Conservation (phyloP, 2,888 invertebrate genomes). For the Troides helena region DNA sequence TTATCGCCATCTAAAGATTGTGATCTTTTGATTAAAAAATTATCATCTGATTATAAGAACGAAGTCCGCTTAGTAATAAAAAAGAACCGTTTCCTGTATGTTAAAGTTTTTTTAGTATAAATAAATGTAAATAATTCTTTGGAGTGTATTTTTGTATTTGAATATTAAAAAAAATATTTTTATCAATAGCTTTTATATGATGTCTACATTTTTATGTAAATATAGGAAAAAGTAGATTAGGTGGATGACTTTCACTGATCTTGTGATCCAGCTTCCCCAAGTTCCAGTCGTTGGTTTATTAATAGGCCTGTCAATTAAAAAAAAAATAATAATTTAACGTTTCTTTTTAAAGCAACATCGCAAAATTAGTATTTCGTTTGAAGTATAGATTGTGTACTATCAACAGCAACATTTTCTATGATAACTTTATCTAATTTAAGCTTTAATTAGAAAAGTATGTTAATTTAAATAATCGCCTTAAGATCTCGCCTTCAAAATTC, state of each 20-base stretch:
- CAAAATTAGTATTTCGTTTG: neutral
- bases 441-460: slow-evolving; percentile 12
- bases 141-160: too few species aligned
- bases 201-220: too few species aligned
- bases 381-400: neutral
- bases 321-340: too few species aligned
- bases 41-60: slow-evolving; percentile 13
- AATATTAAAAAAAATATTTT: too few species aligned
- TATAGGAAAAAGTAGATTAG: too few species aligned
- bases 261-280: too few species aligned
- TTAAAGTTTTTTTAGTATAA: neutral
- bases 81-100: neutral
- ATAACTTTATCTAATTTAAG: neutral
- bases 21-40: slow-evolving; percentile 17
- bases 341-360: neutral
- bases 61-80: neutral
- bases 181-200: too few species aligned
- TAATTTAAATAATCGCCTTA: slow-evolving; percentile 4
- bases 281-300: too few species aligned
- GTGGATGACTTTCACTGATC: too few species aligned
- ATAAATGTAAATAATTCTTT: too few species aligned
- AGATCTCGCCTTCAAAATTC: neutral
- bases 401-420: neutral
- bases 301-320: too few species aligned
- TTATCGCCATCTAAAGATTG: slow-evolving; percentile 22